Base-by-base conservation (phyloP, 2,888 invertebrate genomes). In the Nemapogon koenigi region DNA sequence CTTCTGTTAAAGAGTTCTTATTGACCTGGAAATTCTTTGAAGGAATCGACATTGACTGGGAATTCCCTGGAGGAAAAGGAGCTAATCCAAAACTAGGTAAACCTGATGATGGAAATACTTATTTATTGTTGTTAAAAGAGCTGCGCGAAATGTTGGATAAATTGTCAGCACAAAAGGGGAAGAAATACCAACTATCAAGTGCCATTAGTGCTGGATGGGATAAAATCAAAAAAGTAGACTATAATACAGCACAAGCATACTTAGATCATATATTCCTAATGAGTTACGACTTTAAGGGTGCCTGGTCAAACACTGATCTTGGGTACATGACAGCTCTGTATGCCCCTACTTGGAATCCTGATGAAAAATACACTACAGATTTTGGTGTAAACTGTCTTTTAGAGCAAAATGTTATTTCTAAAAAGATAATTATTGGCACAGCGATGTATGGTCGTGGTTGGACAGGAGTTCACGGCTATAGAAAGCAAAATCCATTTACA, bases 201-300 rank as follows among this genome's bases (percentile, higher is more conserved):
- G 76, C 76, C n/a, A 76, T 78, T 45, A 76, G 76, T 40, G 62
- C 76, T 25, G 76, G 76, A 38, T 78, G 76, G 76, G 78, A 78
- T 46, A 78, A 78, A 47, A 76, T 78, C 31, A 75, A 78, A 51
- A 76, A 76, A 2, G 72, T 78, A 0, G 68, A 78, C 47, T 78
- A 76, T 55, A 64, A 57, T 29, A 62, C 54, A 14, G 76, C 78
- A 2, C 70, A 76, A 44, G 65, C 72, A 41, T 78, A 76, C 48
- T 75, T 78, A 72, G 76, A 78, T 45, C 78, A 76, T 37, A 78
- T 78, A 42, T 78, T 78, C 57, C 46, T 78, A 35, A 78, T 78
- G 76, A 76, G 70, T 44, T 78, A 78, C 49, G 76, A 78, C 46
- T 78, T 78, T 45, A 78, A 78, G 37, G 76, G 76, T 4, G 76